Evolutionary conservation across 2,113 vertebrate genomes (phyloP).

Genomic region (Pluvialis apricaria): DNA sequence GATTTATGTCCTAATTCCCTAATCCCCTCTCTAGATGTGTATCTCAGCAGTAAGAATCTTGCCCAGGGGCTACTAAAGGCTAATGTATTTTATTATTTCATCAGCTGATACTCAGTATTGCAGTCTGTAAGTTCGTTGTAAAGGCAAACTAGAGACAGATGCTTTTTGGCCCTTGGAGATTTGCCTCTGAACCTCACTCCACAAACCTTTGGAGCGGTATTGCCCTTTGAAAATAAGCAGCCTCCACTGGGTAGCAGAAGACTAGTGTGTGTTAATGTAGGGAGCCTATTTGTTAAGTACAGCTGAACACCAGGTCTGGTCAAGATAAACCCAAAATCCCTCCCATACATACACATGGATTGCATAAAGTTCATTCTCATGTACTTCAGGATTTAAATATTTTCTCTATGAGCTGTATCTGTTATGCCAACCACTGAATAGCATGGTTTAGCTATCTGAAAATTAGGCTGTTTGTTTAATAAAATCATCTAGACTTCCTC

Average conservation of each 20-base stretch:
- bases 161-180: not conserved
- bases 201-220: not conserved
- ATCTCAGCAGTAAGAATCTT: slow-evolving; percentile 16
- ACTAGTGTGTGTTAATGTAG: not conserved
- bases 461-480: not conserved
- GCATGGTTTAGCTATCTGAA: not conserved
- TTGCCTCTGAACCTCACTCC: not conserved
- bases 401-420: not conserved
- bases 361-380: not conserved
- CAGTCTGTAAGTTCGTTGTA: not conserved
- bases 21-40: not conserved
- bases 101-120: not conserved
- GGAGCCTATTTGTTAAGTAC: not conserved
- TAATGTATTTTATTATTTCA: not conserved
- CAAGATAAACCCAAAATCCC: not conserved
- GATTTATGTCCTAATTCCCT: slow-evolving; percentile 9
- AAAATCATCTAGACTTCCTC: slow-evolving; percentile 2
- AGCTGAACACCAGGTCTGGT: not conserved
- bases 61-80: not conserved
- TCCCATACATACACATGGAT: not conserved
- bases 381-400: not conserved
- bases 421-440: not conserved
- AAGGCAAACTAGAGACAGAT: not conserved
- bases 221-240: not conserved
- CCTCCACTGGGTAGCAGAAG: not conserved